Percentiles rank a stretch among this genome's conserved stretches.
These are phyloP conservation scores for Antigone vipio DNA, from an alignment of 2,113 vertebrate genomes.

Conservation along the genomic window DNA sequence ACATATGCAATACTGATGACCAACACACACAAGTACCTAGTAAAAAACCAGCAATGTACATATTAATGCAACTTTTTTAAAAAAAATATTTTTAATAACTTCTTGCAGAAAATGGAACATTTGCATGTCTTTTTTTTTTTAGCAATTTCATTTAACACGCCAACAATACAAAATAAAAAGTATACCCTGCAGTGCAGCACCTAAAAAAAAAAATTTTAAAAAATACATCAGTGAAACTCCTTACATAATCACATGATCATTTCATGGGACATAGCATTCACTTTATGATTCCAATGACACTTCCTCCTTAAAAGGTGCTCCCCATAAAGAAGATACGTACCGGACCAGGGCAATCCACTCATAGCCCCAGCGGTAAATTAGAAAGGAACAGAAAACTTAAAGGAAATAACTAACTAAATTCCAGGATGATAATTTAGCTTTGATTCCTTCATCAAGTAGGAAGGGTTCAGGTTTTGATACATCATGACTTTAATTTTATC, in stretches of 20 bases:
- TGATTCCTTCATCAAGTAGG: not conserved
- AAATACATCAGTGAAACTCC: not conserved
- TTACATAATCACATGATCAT: not conserved
- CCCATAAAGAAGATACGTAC: not conserved
- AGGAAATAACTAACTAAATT: not conserved
- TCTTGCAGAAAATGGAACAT: not conserved
- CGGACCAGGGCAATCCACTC: not conserved
- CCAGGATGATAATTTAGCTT: not conserved
- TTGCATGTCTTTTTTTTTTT: not conserved
- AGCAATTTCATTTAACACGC: not conserved
- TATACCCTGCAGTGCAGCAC: not conserved
- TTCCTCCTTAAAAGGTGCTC: not conserved
- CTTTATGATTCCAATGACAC: not conserved
- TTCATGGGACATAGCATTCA: not conserved
- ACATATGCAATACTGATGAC: not conserved
- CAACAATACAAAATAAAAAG: not conserved
- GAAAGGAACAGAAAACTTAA: not conserved
- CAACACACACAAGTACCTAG: not conserved
- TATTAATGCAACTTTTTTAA: not conserved
- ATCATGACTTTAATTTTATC: not conserved
- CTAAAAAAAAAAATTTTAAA: not conserved
- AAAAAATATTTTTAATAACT: not conserved
- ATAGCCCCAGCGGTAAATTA: not conserved
- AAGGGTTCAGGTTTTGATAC: not conserved
- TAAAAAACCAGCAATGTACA: not conserved